phyloP scores from a whole-genome alignment of 2,113 vertebrate species.

The Callocephalon fimbriatum region DNA sequence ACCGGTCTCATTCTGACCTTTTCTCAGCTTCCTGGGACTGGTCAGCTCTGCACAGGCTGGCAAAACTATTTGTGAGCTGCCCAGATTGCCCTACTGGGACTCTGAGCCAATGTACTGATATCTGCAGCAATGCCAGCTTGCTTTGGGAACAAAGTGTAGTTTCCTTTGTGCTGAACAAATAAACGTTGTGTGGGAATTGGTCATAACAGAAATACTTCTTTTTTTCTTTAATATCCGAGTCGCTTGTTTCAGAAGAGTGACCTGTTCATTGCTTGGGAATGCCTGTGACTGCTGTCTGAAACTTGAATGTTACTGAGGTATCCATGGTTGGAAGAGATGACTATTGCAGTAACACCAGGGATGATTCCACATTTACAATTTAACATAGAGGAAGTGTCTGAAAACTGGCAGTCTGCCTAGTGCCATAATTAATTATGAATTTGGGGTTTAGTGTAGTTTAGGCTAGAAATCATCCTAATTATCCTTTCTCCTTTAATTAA shows the following conservation, averaged over 20 bases:
- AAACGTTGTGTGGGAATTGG: background rate
- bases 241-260: background rate
- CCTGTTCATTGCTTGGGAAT: background rate
- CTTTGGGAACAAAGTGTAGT: constrained; percentile 9
- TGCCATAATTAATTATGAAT: background rate
- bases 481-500: background rate
- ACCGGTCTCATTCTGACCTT: background rate
- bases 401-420: background rate
- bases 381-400: background rate
- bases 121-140: background rate
- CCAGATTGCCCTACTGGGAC: background rate
- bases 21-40: background rate
- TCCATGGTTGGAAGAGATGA: background rate
- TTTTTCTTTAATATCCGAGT: background rate
- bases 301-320: background rate
- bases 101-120: fast-evolving
- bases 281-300: background rate
- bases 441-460: background rate
- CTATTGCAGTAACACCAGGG: background rate
- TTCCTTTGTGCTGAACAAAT: constrained; percentile 33
- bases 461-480: background rate
- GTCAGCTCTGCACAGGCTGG: background rate
- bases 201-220: background rate
- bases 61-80: background rate
- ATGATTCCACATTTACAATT: background rate